phyloP scores from a whole-genome alignment of 2,888 invertebrate genomes.

The Arge pagana region DNA sequence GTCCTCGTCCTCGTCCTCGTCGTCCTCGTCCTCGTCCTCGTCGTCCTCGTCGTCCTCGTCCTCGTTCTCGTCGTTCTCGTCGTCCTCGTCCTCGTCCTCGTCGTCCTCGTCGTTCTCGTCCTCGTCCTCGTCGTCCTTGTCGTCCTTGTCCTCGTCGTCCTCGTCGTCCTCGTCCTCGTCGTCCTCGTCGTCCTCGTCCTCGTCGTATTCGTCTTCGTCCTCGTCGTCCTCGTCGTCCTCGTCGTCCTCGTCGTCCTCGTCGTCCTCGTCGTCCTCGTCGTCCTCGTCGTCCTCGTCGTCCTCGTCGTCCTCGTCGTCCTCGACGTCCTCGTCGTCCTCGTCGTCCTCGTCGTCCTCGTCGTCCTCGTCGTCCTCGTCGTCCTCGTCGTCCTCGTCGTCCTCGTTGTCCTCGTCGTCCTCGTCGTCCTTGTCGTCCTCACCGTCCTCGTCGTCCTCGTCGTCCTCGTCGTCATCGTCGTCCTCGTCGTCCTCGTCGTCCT shows the following conservation, averaged over 20 bases:
- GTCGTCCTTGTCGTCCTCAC: no score
- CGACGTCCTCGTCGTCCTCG: constrained; percentile 3
- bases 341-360: background rate
- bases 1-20: background rate
- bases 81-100: background rate
- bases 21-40: background rate
- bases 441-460: background rate
- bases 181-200: background rate
- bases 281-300: background rate
- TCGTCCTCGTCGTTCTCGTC: no score
- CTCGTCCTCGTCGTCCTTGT: no score
- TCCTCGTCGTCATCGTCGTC: constrained; percentile 2
- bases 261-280: constrained; percentile 1
- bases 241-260: constrained; percentile 1
- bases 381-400: background rate
- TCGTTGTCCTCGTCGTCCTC: no score
- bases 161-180: background rate
- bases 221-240: background rate
- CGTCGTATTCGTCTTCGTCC: no score
- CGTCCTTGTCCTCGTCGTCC: no score
- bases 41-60: background rate
- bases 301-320: background rate
- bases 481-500: constrained; percentile 1
- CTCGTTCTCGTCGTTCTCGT: no score
- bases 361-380: constrained; percentile 3